Conservation (phyloP, 1,140 invertebrate genomes). For the Bursaphelenchus mucronatus region DNA sequence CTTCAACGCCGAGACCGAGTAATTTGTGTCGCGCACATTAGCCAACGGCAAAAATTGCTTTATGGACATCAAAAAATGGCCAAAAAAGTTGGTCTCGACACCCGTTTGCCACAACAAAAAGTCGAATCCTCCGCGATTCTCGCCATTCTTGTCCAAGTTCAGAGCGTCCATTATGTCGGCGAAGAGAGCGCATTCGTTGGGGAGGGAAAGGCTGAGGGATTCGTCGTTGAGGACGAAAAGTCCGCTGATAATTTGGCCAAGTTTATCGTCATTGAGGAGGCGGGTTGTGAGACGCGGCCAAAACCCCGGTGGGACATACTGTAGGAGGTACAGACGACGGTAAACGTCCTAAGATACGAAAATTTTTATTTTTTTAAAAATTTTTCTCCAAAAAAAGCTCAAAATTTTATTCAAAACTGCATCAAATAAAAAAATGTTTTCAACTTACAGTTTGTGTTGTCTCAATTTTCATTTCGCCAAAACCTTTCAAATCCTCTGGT, state of each 20-base stretch:
- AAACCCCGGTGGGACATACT: constrained; percentile 94
- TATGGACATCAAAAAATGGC: constrained; percentile 50
- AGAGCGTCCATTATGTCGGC: constrained; percentile 12
- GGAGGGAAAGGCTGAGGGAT: constrained; percentile 2
- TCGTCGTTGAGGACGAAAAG: constrained; percentile 62
- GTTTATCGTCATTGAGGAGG: constrained; percentile 79
- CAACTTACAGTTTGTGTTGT: constrained; percentile 5
- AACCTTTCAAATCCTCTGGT: no score
- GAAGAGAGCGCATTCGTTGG: constrained; percentile 18
- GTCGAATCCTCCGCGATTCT: constrained; percentile 66
- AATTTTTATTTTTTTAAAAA: constrained; percentile 4
- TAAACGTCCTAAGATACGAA: constrained; percentile 22
- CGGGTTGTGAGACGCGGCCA: constrained; percentile 89
- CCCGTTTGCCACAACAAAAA: constrained; percentile 95
- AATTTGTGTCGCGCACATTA: constrained; percentile 56
- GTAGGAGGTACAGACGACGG: constrained; percentile 69
- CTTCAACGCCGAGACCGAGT: constrained; percentile 27
- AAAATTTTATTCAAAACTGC: neutral
- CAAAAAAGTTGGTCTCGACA: constrained; percentile 76
- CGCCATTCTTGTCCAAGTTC: neutral
- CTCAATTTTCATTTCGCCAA: neutral
- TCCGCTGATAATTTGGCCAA: constrained; percentile 66
- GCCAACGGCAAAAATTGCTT: constrained; percentile 70
- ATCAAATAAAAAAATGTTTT: neutral
- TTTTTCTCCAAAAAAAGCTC: neutral